Evolutionary conservation across 2,888 invertebrate genomes (phyloP), one percentile per base, ranked within the genome.

Genomic region (Drosophila trichaetosa): DNA sequence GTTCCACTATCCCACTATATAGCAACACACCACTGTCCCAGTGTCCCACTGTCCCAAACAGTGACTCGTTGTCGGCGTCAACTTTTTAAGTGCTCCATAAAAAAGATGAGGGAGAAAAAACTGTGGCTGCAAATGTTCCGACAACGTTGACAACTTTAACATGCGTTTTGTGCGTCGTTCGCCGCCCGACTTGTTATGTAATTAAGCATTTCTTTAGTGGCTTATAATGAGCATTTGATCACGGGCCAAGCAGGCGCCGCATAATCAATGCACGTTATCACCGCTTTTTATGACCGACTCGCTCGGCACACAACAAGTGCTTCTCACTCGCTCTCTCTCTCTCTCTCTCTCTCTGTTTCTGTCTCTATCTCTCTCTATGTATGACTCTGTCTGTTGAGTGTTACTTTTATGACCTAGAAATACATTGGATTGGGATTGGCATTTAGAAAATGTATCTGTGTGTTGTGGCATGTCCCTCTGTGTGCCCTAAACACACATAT

Each of bases 151-250:
- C 81, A 81, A 69, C 49, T 66, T 68, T 51, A 54, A 73, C 68
- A 81, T 65, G 73, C 80, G 67, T 65, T 70, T 49, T 60, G 51
- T 72, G 68, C 69, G 46, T 67, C 58, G 11, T 49, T 21, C 40
- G 48, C 56, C 49, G 33, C 36, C 34, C 31, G 40, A 66, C 64
- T 69, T 73, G 73, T 73, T 70, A 77, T 67, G 63, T 69, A 80
- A 81, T 80, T 80, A 80, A 80, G 71, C 73, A 79, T 73, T 64
- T 76, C 69, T 78, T 78, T 78, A 77, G 57, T 81, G 73, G 36
- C 69, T 80, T 80, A 82, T 80, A 82, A 80, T 81, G 80, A 69
- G 67, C 52, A 69, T 82, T 80, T 79, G 82, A 82, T 78, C 74
- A 64, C 78, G 67, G 76, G 38, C 48, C 71, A 42, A 65, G 49